Base-by-base conservation (phyloP, 2,888 invertebrate genomes). In the Acrobasis consociella region DNA sequence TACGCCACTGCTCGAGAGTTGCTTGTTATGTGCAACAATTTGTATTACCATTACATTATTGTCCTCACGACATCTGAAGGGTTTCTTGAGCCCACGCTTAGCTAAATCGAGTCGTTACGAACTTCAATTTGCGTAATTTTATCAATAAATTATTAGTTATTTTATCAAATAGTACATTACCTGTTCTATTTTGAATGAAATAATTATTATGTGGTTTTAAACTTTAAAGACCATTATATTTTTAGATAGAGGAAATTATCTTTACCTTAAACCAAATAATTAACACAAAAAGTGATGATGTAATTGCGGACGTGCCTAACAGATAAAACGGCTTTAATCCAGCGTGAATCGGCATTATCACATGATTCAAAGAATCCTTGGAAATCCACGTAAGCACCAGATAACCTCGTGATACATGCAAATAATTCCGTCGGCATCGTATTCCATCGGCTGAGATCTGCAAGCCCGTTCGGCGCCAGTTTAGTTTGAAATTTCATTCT, bases 401-500 rank as follows among this genome's bases (percentile, higher is more conserved):
- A 64, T 65, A 63, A 63, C 62, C 53, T 62, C 65, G 69, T 75
- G 75, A 74, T 80, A 81, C 75, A 80, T 78, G 78, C 72, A 78
- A 75, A 79, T 79, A 76, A 77, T 72, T 68, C 75, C 75, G 73
- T 77, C 75, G 79, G 78, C 76, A 78, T 78, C 76, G 69, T 78
- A 68, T 73, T 72, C 62, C 67, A 59, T 65, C 66, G 69, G 71
- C 69, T 68, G 67, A 67, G 67, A 70, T 58, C 42, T 72, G 71
- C 72, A 74, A 68, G 67, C 76, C 81, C 72, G 72, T 77, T 80
- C 77, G 74, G 72, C 78, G 82, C 82, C 81, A 84, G 83, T 85
- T 86, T 80, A 83, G 83, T 87, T 86, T 81, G 82, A 86, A 89
- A 88, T 89, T 91, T 89, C 85, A 89, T 90, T 91, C 89, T 90